These are phyloP conservation scores for Bos indicus DNA, from an alignment of 2,113 vertebrate genomes.

Conservation along the genomic window DNA sequence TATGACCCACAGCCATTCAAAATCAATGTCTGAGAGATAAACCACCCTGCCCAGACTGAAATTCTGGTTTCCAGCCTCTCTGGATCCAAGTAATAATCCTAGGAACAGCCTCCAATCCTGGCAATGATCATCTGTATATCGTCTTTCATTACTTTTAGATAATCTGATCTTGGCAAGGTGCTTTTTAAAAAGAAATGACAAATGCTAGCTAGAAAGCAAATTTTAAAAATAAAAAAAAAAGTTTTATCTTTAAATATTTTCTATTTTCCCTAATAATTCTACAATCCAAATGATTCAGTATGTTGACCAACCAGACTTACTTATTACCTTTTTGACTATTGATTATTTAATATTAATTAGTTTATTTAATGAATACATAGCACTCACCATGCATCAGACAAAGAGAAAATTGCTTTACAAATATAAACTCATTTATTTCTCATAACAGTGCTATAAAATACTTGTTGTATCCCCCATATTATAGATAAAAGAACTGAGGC, in stretches of 20 bases:
- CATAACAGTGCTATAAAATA: not conserved
- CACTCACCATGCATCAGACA: not conserved
- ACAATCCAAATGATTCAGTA: not conserved
- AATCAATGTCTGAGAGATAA: not conserved
- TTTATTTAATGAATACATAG: not conserved
- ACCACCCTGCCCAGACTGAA: not conserved
- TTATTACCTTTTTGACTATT: not conserved
- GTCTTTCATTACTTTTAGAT: not conserved
- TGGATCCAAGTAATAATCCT: not conserved
- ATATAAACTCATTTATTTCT: slow-evolving; percentile 20
- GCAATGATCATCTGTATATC: not conserved
- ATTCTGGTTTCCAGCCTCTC: not conserved
- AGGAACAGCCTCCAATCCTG: not conserved
- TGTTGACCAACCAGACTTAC: not conserved
- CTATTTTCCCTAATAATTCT: not conserved
- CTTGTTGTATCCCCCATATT: not conserved
- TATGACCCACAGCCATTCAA: not conserved
- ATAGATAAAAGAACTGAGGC: not conserved
- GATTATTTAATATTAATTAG: not conserved
- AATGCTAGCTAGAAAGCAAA: not conserved
- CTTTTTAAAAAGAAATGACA: not conserved
- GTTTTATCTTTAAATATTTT: slow-evolving; percentile 5
- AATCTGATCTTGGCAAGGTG: not conserved
- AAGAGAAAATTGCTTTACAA: not conserved
- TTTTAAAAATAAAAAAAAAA: not conserved